phyloP scores from a whole-genome alignment of 2,113 vertebrate genomes.

The Chunga burmeisteri region DNA sequence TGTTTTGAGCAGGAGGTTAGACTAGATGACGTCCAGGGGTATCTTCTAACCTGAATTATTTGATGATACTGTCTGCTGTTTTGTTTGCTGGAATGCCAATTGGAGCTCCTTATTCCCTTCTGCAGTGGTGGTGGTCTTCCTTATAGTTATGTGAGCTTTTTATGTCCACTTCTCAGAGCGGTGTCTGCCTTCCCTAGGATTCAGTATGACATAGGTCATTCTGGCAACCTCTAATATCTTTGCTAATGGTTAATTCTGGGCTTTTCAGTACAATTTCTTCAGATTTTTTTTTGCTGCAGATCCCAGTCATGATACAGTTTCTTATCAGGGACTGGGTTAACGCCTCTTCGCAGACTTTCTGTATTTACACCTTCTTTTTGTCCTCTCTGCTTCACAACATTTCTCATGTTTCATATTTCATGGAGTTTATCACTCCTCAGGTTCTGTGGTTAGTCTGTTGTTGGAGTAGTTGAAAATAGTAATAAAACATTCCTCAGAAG shows the following conservation, averaged over 20 bases:
- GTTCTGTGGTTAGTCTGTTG: not conserved
- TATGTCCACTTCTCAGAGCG: not conserved
- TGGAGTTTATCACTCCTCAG: not conserved
- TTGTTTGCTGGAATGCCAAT: not conserved
- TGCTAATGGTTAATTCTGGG: not conserved
- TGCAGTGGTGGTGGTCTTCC: not conserved
- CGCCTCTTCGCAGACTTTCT: not conserved
- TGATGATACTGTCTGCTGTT: not conserved
- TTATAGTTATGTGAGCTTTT: not conserved
- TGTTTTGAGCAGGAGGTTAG: not conserved
- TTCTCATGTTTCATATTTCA: not conserved
- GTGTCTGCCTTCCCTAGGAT: not conserved
- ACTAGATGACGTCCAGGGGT: not conserved
- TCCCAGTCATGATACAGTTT: not conserved
- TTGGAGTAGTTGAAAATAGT: not conserved
- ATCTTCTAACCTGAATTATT: not conserved
- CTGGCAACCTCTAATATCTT: not conserved
- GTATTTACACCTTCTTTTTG: not conserved
- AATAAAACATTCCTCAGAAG: not conserved
- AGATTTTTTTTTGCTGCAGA: not conserved
- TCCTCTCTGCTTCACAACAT: not conserved
- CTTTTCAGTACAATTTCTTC: not conserved
- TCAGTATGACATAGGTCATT: not conserved
- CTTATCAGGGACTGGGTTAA: not conserved
- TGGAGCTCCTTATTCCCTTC: not conserved